These are phyloP conservation scores for Eulimnadia texana DNA, from an alignment of 1,140 invertebrate genomes.

Conservation along the genomic window DNA sequence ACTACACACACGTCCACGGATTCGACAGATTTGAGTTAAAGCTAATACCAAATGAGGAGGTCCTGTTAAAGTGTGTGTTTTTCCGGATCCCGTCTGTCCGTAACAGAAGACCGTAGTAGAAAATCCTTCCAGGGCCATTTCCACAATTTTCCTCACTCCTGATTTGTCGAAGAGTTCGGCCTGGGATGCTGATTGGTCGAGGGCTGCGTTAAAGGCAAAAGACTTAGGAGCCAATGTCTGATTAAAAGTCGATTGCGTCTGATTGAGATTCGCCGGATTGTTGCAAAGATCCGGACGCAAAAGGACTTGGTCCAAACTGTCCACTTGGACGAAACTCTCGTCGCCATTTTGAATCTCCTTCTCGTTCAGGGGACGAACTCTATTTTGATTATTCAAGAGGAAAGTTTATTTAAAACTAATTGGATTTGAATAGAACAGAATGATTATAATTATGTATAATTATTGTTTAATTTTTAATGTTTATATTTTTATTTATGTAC, in stretches of 20 bases:
- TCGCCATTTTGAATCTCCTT: conserved; percentile 29
- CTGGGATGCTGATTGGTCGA: conserved; percentile 72
- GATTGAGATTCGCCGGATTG: background rate
- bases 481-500: too few species aligned
- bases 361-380: conserved; percentile 27
- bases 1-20: too few species aligned
- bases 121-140: conserved; percentile 86
- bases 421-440: conserved; percentile 1
- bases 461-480: too few species aligned
- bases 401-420: background rate
- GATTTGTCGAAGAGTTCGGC: conserved; percentile 60
- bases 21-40: background rate
- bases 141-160: conserved; percentile 67
- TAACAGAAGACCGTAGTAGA: conserved; percentile 89
- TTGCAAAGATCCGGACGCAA: conserved; percentile 19
- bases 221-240: conserved; percentile 38
- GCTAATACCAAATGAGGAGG: conserved; percentile 61
- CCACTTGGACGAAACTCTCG: conserved; percentile 26
- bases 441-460: too few species aligned
- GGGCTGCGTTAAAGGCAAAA: conserved; percentile 76
- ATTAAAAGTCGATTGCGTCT: conserved; percentile 3
- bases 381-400: background rate
- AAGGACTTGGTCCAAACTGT: conserved; percentile 28
- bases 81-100: conserved; percentile 92
- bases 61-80: conserved; percentile 88